Base-by-base conservation (phyloP, 2,888 invertebrate genomes). In the Zaprionus obscuricornis region DNA sequence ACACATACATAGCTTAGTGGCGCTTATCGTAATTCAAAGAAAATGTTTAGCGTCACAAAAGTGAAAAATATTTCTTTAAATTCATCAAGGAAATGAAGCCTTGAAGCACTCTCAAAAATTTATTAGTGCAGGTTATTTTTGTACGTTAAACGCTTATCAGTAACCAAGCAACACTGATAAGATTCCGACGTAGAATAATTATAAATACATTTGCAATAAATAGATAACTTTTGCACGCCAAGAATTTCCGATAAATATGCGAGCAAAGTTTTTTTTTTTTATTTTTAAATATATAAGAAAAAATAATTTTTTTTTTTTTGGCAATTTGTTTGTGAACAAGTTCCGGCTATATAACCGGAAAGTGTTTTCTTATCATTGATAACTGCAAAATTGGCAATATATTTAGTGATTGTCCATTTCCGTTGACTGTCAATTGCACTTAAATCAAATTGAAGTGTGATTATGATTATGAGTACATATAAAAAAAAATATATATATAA, bases 111-210 rank as follows among this genome's bases (percentile, higher is more conserved):
- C 33, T 58, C 74, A 29, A 39, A 74, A 85, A 64, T 78, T 43
- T 78, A 77, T 85, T 85, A 62, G 83, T 66, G 79, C 64, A 77
- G 83, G 83, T 85, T 76, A 65, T 75, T 81, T 76, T 64, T 26
- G 59, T 52, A 27, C 33, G 31, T 10, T 22, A 1, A 6, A 8
- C 7, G 52, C 66, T 69, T 77, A 77, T 77, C 85, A 56, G 7
- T n/a, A n/a, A n/a, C n/a, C n/a, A n/a, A n/a, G n/a, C n/a, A n/a
- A 0, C n/a, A 1, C 6, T 56, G 69, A 69, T 74, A 69, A 68
- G 33, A 5, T 27, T 8, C 0, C 8, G 4, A 8, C 18, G 14
- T n/a, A 17, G 22, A 10, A 13, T 26, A 22, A 31, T 39, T 33
- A 39, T 7, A 5, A 16, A 3, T 22, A 29, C 29, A 54, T 36